Evolutionary conservation across 1,140 invertebrate genomes (phyloP).

Genomic region (Penaeus indicus): DNA sequence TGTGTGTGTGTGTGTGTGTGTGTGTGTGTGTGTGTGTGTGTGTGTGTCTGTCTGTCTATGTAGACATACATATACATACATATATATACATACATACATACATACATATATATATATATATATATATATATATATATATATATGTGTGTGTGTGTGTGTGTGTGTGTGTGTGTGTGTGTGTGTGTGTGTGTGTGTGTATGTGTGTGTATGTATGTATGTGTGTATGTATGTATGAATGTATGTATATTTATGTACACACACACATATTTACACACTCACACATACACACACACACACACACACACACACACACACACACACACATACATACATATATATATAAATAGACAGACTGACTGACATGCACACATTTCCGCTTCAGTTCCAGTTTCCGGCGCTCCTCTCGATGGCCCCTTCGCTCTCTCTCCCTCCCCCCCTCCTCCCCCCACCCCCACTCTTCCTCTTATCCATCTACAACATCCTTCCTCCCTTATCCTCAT

Average conservation of each 20-base stretch:
- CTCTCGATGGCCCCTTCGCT: slow-evolving; percentile 53
- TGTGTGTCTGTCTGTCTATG: neutral
- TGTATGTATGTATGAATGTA: slow-evolving; percentile 1
- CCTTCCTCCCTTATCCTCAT: neutral
- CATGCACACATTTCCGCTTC: neutral
- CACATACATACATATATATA: neutral
- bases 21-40: too few relatives aligned
- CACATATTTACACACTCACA: slow-evolving; percentile 34
- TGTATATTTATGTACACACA: slow-evolving; percentile 44
- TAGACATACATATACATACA: slow-evolving; percentile 22
- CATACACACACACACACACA: slow-evolving; percentile 39
- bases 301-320: neutral
- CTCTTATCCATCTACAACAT: neutral
- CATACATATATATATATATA: neutral
- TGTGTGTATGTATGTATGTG: slow-evolving; percentile 37
- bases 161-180: too few relatives aligned
- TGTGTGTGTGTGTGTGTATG: slow-evolving; percentile 31
- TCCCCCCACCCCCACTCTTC: too few relatives aligned
- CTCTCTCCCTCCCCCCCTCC: neutral
- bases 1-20: too few relatives aligned
- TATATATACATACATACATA: slow-evolving; percentile 6
- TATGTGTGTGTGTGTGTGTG: neutral
- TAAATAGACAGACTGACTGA: neutral
- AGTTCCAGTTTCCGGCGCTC: slow-evolving; percentile 50
- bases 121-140: slow-evolving; percentile 18